Conservation (phyloP, 2,888 invertebrate species). For the Drosophila neonasuta region DNA sequence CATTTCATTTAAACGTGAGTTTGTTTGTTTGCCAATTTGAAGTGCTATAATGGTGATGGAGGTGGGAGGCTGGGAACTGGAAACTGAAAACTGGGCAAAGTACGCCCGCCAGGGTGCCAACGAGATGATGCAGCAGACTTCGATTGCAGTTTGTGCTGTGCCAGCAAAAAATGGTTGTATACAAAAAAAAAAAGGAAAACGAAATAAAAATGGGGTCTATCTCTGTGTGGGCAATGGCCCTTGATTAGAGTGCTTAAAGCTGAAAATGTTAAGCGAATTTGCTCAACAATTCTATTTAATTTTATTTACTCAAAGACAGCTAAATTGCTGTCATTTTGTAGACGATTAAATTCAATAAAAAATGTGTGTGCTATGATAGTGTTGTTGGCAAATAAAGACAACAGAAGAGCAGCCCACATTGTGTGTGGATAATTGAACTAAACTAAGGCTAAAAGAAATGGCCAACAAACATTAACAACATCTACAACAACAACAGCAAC, state of each 20-base stretch:
- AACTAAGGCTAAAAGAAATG: slow-evolving; percentile 63
- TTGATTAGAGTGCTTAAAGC: slow-evolving; percentile 21
- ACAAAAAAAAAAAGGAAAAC: slow-evolving; percentile 21
- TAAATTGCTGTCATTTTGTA: slow-evolving; percentile 3
- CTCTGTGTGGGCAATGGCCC: slow-evolving; percentile 20
- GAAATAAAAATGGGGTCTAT: slow-evolving; percentile 1
- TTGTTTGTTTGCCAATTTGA: slow-evolving; percentile 75
- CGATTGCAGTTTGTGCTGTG: slow-evolving; percentile 74
- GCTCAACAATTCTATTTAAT: not conserved
- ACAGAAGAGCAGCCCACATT: slow-evolving; percentile 20
- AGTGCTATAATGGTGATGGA: slow-evolving; percentile 61
- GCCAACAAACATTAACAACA: slow-evolving; percentile 56
- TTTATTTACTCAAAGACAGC: slow-evolving; percentile 1
- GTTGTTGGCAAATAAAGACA: slow-evolving; percentile 49
- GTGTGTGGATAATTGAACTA: slow-evolving; percentile 56
- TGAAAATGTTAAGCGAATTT: slow-evolving; percentile 3
- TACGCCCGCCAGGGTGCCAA: slow-evolving; percentile 4
- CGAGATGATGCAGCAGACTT: slow-evolving; percentile 49
- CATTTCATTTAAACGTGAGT: slow-evolving; percentile 76
- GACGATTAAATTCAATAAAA: slow-evolving; percentile 43
- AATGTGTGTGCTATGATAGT: slow-evolving; percentile 47
- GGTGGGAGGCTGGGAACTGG: slow-evolving; percentile 13
- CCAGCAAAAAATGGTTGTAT: slow-evolving; percentile 46
- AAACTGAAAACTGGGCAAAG: slow-evolving; percentile 3
- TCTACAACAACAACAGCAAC: slow-evolving; percentile 32